A percentile compares a stretch with the other conserved stretches of the same genome.
These are phyloP conservation scores for Formica selysi DNA, from an alignment of 1,140 invertebrate species.

Conservation along the genomic window DNA sequence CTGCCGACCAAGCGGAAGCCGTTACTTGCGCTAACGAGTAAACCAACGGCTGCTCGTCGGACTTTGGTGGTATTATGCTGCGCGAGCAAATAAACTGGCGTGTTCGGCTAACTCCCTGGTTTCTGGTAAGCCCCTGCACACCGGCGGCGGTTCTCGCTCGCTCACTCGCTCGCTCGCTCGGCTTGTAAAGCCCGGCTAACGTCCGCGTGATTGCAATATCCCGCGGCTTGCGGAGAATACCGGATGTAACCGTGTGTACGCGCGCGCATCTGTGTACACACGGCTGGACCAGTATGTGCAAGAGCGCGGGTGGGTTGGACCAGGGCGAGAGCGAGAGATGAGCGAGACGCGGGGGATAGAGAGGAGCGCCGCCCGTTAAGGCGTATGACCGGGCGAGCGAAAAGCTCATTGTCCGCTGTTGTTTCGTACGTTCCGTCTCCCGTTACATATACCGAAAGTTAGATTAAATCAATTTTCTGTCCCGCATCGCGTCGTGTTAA, in stretches of 20 bases:
- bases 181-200: conserved; percentile 75
- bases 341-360: not conserved
- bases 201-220: conserved; percentile 81
- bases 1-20: conserved; percentile 73
- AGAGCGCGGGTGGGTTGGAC: conserved; percentile 35
- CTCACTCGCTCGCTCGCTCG: conserved; percentile 22
- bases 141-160: conserved; percentile 65
- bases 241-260: conserved; percentile 68
- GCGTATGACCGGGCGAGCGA: conserved; percentile 34
- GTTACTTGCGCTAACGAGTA: conserved; percentile 80
- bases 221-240: conserved; percentile 71
- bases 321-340: not conserved
- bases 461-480: conserved; percentile 72
- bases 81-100: conserved; percentile 79
- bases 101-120: conserved; percentile 79
- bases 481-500: conserved; percentile 43
- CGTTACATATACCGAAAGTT: conserved; percentile 67
- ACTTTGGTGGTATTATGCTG: conserved; percentile 80
- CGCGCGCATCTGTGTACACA: conserved; percentile 61
- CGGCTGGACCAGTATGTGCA: conserved; percentile 22
- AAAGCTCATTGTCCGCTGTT: conserved; percentile 61
- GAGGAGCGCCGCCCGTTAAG: not conserved
- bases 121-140: conserved; percentile 78
- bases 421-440: conserved; percentile 28
- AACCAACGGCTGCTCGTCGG: conserved; percentile 78